Percentiles rank a stretch among this genome's conserved stretches.
Evolutionary conservation across 1,140 invertebrate species (phyloP).

Genomic region (Penaeus vannamei): DNA sequence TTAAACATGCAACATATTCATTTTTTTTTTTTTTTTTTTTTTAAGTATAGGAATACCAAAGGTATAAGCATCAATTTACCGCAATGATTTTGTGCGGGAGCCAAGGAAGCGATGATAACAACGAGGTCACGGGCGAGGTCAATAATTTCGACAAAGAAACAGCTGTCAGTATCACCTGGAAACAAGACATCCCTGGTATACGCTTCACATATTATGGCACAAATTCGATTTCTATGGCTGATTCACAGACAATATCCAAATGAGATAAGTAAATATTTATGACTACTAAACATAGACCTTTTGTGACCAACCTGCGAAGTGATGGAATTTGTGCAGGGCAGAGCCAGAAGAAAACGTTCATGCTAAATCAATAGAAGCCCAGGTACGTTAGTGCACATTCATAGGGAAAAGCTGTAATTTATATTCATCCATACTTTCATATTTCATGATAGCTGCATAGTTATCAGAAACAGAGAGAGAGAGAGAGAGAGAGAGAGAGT

Average conservation of each 20-base stretch:
- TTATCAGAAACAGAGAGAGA: no score
- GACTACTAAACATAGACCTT: not conserved
- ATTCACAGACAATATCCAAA: not conserved
- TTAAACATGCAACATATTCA: no score
- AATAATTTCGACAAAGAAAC: not conserved
- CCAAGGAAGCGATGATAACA: not conserved
- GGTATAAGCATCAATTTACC: not conserved
- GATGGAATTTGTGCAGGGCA: not conserved
- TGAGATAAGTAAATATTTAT: not conserved
- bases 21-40: no score
- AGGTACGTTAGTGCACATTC: not conserved
- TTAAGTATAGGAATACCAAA: no score
- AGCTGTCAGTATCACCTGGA: conserved; percentile 11
- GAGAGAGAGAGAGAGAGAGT: no score
- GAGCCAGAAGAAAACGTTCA: not conserved
- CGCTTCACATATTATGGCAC: not conserved
- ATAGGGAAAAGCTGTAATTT: not conserved
- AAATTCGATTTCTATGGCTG: not conserved
- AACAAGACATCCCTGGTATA: not conserved
- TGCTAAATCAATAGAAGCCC: not conserved
- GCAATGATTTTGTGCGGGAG: not conserved
- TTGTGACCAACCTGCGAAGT: not conserved
- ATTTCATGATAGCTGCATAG: no score
- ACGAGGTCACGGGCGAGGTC: not conserved
- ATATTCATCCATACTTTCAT: not conserved